Evolutionary conservation across 2,888 invertebrate genomes (phyloP).

Genomic region (Pristionchus maxplancki): DNA sequence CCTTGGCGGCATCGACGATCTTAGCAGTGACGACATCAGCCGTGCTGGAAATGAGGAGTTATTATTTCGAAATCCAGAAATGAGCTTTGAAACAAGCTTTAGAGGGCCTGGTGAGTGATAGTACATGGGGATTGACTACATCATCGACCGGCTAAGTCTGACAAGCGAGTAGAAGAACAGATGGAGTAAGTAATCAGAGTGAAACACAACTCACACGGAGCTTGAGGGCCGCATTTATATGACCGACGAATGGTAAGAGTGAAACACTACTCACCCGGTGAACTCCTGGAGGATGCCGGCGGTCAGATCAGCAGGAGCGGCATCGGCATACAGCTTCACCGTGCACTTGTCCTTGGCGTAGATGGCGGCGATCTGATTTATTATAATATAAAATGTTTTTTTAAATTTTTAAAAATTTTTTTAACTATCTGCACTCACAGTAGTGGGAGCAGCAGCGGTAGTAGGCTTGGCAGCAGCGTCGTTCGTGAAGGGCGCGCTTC

Average conservation of each 20-base stretch:
- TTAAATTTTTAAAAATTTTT: background rate
- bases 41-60: background rate
- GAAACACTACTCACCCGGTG: no score
- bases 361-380: background rate
- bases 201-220: no score
- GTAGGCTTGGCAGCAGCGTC: background rate
- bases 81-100: no score
- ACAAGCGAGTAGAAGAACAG: no score
- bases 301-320: background rate
- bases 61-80: background rate
- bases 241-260: no score
- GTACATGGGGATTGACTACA: no score
- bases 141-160: no score
- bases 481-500: background rate
- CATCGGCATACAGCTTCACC: background rate
- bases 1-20: background rate
- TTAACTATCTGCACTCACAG: background rate
- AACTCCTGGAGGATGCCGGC: background rate
- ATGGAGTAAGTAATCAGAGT: no score
- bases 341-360: constrained; percentile 27
- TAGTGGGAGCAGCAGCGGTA: background rate
- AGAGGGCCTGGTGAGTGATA: no score
- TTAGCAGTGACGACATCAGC: background rate
- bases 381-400: no score
- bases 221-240: no score